Conservation (phyloP, 2,113 vertebrate genomes). For the Aegypius monachus region DNA sequence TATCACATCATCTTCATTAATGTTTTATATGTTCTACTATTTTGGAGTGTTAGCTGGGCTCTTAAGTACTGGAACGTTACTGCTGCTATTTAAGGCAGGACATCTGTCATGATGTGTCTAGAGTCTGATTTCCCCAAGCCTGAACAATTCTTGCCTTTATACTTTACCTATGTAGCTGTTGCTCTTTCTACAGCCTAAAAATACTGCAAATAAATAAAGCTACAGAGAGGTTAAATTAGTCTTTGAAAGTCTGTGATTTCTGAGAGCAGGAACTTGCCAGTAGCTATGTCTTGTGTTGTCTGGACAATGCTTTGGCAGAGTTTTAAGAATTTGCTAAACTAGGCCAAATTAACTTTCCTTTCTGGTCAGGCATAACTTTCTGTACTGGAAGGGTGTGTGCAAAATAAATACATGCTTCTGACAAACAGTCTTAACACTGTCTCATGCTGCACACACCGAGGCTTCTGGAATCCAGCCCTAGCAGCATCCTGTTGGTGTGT, state of each 20-base stretch:
- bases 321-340: background rate
- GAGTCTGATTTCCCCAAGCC: constrained; percentile 48
- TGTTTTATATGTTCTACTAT: constrained; percentile 39
- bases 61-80: background rate
- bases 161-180: background rate
- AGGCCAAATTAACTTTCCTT: background rate
- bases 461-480: background rate
- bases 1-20: background rate
- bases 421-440: background rate
- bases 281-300: background rate
- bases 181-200: background rate
- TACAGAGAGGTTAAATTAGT: background rate
- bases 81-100: constrained; percentile 53
- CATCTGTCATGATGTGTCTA: constrained; percentile 48
- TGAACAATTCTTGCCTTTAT: constrained; percentile 37
- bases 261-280: background rate
- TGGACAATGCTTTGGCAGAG: background rate
- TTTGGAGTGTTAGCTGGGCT: constrained; percentile 11
- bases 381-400: background rate
- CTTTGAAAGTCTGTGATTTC: background rate
- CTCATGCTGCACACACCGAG: background rate
- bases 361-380: background rate
- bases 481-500: background rate
- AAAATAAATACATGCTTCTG: background rate
- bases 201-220: background rate